Conservation (phyloP, 2,888 invertebrate genomes). For the Brachycybe producta region DNA sequence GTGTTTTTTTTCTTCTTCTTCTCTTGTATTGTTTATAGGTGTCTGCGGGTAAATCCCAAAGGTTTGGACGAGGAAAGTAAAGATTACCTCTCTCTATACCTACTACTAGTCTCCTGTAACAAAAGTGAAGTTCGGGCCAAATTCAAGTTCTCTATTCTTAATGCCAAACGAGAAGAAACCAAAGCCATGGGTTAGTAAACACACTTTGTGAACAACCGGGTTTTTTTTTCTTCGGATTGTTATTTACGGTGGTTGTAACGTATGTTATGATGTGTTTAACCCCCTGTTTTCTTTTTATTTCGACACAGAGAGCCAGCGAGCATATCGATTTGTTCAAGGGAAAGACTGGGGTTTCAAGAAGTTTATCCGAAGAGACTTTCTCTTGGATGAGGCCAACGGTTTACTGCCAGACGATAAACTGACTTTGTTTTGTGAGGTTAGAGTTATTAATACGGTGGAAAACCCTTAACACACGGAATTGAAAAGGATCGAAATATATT, state of each 20-base stretch:
- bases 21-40: slow-evolving; percentile 45
- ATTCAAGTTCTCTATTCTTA: slow-evolving; percentile 99
- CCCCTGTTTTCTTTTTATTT: slow-evolving; percentile 22
- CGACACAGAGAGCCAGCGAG: slow-evolving; percentile 67
- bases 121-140: slow-evolving; percentile 99
- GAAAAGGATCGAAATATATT: neutral
- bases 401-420: slow-evolving; percentile 96
- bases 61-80: slow-evolving; percentile 99
- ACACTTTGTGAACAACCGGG: neutral
- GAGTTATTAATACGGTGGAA: too few relatives aligned
- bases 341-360: slow-evolving; percentile 99
- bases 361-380: slow-evolving; percentile 95
- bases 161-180: slow-evolving; percentile 99
- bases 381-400: slow-evolving; percentile 97
- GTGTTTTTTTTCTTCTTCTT: slow-evolving; percentile 15
- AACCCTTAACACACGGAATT: neutral
- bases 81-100: slow-evolving; percentile 97
- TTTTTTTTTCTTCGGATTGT: slow-evolving; percentile 15
- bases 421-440: slow-evolving; percentile 94
- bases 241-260: neutral
- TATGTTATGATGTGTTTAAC: neutral
- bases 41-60: slow-evolving; percentile 98
- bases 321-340: slow-evolving; percentile 98
- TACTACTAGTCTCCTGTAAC: slow-evolving; percentile 97
- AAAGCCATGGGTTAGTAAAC: slow-evolving; percentile 88